These are phyloP conservation scores for Glaucidium brasilianum DNA, from an alignment of 2,113 vertebrate species.

Conservation along the genomic window DNA sequence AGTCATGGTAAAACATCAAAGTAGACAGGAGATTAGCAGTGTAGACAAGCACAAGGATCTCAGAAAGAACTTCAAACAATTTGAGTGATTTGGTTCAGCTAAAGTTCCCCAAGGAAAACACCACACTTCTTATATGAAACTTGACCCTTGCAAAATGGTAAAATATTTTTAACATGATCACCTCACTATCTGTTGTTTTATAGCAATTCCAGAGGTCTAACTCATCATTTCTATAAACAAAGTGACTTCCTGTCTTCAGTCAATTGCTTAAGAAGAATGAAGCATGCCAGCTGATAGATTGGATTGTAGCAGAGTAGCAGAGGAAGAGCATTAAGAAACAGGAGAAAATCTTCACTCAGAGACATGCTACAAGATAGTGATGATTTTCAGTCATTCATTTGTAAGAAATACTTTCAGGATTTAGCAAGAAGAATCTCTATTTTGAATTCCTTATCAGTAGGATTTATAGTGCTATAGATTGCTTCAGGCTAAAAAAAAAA, in stretches of 20 bases:
- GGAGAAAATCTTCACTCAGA: background rate
- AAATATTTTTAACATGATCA: slow-evolving; percentile 45
- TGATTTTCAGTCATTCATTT: background rate
- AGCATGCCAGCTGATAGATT: background rate
- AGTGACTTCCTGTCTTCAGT: slow-evolving; percentile 7
- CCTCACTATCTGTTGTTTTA: slow-evolving; percentile 31
- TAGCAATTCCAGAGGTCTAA: slow-evolving; percentile 5
- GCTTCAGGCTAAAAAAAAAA: background rate
- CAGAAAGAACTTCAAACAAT: slow-evolving; percentile 57
- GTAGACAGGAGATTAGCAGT: slow-evolving; percentile 23
- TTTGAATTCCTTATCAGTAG: background rate
- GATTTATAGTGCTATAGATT: background rate
- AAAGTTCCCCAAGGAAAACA: slow-evolving; percentile 62
- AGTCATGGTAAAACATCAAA: slow-evolving; percentile 57
- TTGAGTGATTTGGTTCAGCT: slow-evolving; percentile 12
- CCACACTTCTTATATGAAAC: slow-evolving; percentile 37
- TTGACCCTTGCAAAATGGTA: slow-evolving; percentile 44
- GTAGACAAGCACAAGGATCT: slow-evolving; percentile 20
- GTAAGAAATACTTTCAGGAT: background rate
- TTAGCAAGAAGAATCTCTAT: background rate
- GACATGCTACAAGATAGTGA: background rate
- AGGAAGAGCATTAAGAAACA: background rate
- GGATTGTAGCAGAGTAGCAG: background rate
- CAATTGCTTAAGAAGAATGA: slow-evolving; percentile 13
- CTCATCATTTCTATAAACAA: slow-evolving; percentile 29